Evolutionary conservation across 2,888 invertebrate species (phyloP).

Genomic region (Mythimna albipuncta): DNA sequence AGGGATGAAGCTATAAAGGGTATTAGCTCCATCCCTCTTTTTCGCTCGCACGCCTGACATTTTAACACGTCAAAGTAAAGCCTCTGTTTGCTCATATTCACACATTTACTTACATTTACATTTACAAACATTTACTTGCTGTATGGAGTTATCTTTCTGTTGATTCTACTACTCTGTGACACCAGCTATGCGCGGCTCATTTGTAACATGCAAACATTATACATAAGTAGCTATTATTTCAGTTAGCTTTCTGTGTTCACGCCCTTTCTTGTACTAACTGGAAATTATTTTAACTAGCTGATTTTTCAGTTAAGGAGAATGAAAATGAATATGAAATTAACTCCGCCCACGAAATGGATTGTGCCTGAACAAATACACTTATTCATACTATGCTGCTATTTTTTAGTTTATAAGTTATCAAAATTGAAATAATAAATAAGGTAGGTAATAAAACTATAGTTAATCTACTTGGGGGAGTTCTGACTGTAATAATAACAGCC

Average conservation of each 20-base stretch:
- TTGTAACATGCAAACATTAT: slow-evolving; percentile 49
- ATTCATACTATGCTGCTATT: no score
- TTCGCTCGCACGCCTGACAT: no score
- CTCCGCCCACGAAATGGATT: background rate
- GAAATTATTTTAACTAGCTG: slow-evolving; percentile 40
- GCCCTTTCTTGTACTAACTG: slow-evolving; percentile 29
- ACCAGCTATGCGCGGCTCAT: slow-evolving; percentile 23
- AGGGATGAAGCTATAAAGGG: no score
- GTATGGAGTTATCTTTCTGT: slow-evolving; percentile 3
- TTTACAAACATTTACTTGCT: background rate
- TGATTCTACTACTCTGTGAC: slow-evolving; percentile 7
- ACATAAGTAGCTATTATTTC: slow-evolving; percentile 24
- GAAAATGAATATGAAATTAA: slow-evolving; percentile 6
- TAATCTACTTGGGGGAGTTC: no score
- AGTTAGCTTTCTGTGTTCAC: slow-evolving; percentile 25
- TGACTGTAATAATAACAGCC: no score
- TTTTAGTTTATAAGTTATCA: no score
- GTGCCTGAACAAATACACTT: no score
- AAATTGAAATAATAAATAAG: no score
- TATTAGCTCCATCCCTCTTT: no score
- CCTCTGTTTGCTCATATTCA: background rate
- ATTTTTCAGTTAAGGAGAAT: slow-evolving; percentile 19
- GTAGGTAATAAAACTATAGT: no score
- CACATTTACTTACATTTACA: background rate
- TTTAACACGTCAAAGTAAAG: no score